Conservation (phyloP, 2,888 invertebrate genomes). For the Steinernema carpocapsae region DNA sequence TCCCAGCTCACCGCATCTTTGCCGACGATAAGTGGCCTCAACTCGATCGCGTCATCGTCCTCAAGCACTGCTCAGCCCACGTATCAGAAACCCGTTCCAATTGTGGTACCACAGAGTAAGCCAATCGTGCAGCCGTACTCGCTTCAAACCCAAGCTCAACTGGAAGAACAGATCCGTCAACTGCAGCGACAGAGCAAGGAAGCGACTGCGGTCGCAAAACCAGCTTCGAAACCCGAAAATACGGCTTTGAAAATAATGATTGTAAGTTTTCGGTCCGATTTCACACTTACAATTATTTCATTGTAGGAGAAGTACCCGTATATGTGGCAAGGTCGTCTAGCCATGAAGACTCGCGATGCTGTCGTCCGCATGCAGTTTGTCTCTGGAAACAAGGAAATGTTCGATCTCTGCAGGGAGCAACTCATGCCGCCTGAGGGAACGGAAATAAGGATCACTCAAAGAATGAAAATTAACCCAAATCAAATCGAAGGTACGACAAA, state of each 20-base stretch:
- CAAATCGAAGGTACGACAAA: constrained; percentile 78
- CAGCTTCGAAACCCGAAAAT: neutral
- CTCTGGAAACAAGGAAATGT: neutral
- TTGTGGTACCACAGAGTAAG: neutral
- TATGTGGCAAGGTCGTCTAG: constrained; percentile 95
- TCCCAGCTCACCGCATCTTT: neutral
- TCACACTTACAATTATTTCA: neutral
- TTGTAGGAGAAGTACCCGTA: constrained; percentile 83
- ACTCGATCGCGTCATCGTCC: neutral
- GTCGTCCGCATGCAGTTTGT: constrained; percentile 84
- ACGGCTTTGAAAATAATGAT: too few species aligned
- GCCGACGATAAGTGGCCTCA: neutral
- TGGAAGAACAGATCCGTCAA: neutral
- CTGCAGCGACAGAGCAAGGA: neutral
- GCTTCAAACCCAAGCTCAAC: neutral
- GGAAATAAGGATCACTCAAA: constrained; percentile 84
- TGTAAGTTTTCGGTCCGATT: neutral
- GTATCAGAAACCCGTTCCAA: constrained; percentile 1
- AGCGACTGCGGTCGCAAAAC: neutral
- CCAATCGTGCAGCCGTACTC: neutral
- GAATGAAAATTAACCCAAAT: constrained; percentile 93
- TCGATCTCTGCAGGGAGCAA: constrained; percentile 38
- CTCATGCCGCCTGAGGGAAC: constrained; percentile 34
- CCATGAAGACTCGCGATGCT: constrained; percentile 93
- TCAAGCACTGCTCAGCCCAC: neutral